Base-by-base conservation (phyloP, 2,797 vertebrate genomes). In the Enteromius fasciolatus region DNA sequence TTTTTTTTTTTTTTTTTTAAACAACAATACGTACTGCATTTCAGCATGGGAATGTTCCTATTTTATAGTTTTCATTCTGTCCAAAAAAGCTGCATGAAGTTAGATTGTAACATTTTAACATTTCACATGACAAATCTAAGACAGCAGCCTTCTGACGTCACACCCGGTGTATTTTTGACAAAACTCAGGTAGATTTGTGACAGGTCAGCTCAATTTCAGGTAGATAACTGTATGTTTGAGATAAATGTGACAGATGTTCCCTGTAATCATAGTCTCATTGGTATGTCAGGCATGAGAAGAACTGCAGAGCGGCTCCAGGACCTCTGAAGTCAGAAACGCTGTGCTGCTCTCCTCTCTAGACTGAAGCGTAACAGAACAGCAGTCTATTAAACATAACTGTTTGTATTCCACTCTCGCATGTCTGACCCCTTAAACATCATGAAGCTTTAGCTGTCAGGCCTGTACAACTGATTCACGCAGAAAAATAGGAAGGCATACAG, bases 201-300 rank as follows among this genome's bases (percentile, higher is more conserved):
- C 28, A 63, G 79, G 79, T 81, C 79, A 81, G 68, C 68, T 39
- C 15, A 31, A 64, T 73, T 73, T 81, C 69, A 81, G 79, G 28
- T 73, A 61, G 23, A 48, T 17, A 72, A 72, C 67, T 61, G 15
- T 70, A 50, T 25, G 79, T 73, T 64, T 46, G 20, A 73, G 68
- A 73, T 73, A 81, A 61, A n/a, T 63, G 28, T 80, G 79, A 81
- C 79, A 81, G 79, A 64, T 81, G 79, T 36, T 81, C 12, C 69
- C 31, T 81, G 28, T 36, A 50, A 81, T 81, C n/a, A 72, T 23
- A 36, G 54, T 81, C 79, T 63, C 41, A 48, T n/a, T 48, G 54
- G 39, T 3, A 72, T 81, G 28, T 81, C 54, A 73, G 41, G 79
- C 79, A 73, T 73, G 68, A 73, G 39, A 36, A 28, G 3, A n/a